Evolutionary conservation across 2,113 vertebrate genomes (phyloP), one percentile per base, ranked within the genome.

Genomic region (Saimiri boliviensis): DNA sequence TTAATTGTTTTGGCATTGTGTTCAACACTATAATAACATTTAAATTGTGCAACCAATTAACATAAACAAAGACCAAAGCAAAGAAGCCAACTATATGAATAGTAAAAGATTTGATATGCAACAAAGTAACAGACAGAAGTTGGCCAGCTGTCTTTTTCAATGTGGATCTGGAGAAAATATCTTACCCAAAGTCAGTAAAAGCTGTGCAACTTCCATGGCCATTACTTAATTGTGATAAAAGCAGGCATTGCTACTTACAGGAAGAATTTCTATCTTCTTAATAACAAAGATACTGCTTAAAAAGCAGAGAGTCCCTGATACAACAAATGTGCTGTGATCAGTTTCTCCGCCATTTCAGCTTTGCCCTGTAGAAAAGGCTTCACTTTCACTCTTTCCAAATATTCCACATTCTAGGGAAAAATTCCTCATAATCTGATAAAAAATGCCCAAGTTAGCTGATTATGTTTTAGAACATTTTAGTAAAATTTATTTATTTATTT

Each of bases 11-110:
- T 68, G 19, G 87, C 54, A 76, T 12, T 88, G 42, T 25, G 6
- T 95, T 93, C 40, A 87, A 87, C 93, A 96, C 7, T 42, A 40
- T 12, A 94, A 14, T 66, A 86, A 74, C 40, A 85, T 42, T 76
- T 84, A 95, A 45, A 68, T 9, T 74, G 35, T 83, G 89, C 35
- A 95, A 91, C 13, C 16, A 94, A 52, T 35, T 54, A 79, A 89
- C 16, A 81, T 35, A 76, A n/a, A n/a, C n/a, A n/a, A 86, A 96
- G 45, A 20, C 7, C 88, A 95, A 60, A 94, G 45, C 52, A 89
- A 84, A 88, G 52, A 81, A 86, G 27, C 16, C 84, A 83, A 83
- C 16, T 60, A 42, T 32, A 73, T 56, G 68, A 74, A 23, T 25
- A 76, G 37, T 35, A 60, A 77, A 30, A 47, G 2, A 66, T 79